A percentile compares a stretch with the other conserved stretches of the same genome.
These are phyloP conservation scores for Drosophila diplacantha DNA, from an alignment of 2,888 invertebrate species.

Conservation along the genomic window DNA sequence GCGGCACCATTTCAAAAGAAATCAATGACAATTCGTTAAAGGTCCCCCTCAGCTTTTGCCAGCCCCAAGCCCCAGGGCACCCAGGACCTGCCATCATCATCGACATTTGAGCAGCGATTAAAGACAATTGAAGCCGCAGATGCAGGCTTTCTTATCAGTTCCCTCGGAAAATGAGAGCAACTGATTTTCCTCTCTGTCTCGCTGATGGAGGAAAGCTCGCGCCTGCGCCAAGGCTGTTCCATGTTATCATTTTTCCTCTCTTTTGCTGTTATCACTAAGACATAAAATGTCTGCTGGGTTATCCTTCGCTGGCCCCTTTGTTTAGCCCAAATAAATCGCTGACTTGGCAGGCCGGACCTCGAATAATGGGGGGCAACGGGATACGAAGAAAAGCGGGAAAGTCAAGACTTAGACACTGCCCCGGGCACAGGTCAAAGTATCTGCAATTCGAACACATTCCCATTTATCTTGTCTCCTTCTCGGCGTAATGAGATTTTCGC, in stretches of 20 bases:
- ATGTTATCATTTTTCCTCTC: slow-evolving; percentile 48
- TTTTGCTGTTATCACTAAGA: slow-evolving; percentile 48
- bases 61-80: slow-evolving; percentile 3
- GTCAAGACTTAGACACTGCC: slow-evolving; percentile 24
- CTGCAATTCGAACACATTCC: slow-evolving; percentile 25
- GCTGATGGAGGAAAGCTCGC: slow-evolving; percentile 57
- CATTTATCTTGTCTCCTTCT: slow-evolving; percentile 36
- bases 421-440: slow-evolving; percentile 37
- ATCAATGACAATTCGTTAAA: slow-evolving; percentile 68
- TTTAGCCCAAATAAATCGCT: slow-evolving; percentile 49
- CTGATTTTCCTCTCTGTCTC: slow-evolving; percentile 1
- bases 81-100: slow-evolving; percentile 40
- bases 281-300: slow-evolving; percentile 48
- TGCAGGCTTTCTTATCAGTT: slow-evolving; percentile 59
- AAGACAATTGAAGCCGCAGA: slow-evolving; percentile 48
- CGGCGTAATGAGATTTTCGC: slow-evolving; percentile 44
- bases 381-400: slow-evolving; percentile 2
- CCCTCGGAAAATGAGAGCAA: slow-evolving; percentile 19
- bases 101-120: slow-evolving; percentile 53
- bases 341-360: slow-evolving; percentile 34
- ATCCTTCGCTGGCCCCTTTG: slow-evolving; percentile 36
- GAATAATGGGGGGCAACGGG: slow-evolving; percentile 3
- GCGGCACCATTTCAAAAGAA: slow-evolving; percentile 55
- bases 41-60: slow-evolving; percentile 15
- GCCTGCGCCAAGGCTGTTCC: slow-evolving; percentile 43